Evolutionary conservation across 2,888 invertebrate genomes (phyloP).

Genomic region (Catotricha subobsoleta): DNA sequence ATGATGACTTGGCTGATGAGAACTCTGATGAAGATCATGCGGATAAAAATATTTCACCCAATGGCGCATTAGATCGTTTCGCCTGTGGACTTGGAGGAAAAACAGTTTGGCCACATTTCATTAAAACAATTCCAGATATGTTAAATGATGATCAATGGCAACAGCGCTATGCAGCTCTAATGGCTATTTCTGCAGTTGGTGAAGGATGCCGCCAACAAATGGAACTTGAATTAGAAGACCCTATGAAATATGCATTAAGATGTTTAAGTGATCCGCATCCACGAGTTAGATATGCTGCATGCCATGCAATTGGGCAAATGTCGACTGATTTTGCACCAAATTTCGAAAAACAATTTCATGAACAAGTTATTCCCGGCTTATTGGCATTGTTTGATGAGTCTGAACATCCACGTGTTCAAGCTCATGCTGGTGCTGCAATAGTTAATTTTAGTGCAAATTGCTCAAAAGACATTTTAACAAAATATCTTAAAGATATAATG

Average conservation of each 20-base stretch:
- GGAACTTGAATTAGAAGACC: conserved; percentile 84
- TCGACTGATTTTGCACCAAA: conserved; percentile 93
- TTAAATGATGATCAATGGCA: conserved; percentile 67
- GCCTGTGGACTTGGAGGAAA: conserved; percentile 92
- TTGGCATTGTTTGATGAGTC: conserved; percentile 78
- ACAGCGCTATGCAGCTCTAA: conserved; percentile 87
- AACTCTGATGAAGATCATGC: conserved; percentile 85
- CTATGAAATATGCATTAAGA: conserved; percentile 77
- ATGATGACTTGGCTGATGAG: conserved; percentile 54
- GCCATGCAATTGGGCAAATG: conserved; percentile 98
- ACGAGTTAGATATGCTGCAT: conserved; percentile 71
- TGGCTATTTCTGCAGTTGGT: conserved; percentile 96
- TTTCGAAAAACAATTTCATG: conserved; percentile 96
- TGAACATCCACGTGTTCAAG: conserved; percentile 76
- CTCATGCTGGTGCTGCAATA: conserved; percentile 77
- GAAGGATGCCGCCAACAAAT: conserved; percentile 98
- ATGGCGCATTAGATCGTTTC: conserved; percentile 88
- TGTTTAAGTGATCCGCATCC: conserved; percentile 58
- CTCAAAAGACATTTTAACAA: conserved; percentile 79
- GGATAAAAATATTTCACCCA: conserved; percentile 87
- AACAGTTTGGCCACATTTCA: conserved; percentile 77
- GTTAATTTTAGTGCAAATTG: conserved; percentile 99
- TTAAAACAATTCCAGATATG: conserved; percentile 73
- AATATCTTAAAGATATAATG: conserved; percentile 84
- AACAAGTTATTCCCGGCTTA: conserved; percentile 81